Evolutionary conservation across 2,113 vertebrate species (phyloP).

Genomic region (Platysteira castanea): DNA sequence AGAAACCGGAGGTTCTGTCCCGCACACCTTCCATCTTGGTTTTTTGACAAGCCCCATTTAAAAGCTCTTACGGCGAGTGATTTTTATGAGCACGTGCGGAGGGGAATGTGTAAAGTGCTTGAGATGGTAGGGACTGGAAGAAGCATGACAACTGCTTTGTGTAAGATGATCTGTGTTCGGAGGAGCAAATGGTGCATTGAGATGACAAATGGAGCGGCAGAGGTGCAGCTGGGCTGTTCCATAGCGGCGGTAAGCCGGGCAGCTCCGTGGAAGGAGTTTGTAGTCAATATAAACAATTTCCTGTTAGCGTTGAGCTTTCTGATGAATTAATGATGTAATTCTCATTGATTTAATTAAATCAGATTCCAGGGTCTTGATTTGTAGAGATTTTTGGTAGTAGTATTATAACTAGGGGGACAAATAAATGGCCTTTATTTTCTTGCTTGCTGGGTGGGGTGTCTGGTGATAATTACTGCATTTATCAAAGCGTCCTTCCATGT

Average conservation of each 20-base stretch:
- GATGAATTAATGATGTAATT: neutral
- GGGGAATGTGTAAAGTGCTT: neutral
- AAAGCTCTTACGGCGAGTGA: neutral
- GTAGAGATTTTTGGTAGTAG: neutral
- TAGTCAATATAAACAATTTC: neutral
- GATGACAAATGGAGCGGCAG: slow-evolving; percentile 45
- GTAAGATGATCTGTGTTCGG: slow-evolving; percentile 21
- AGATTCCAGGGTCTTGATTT: neutral
- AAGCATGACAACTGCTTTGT: slow-evolving; percentile 15
- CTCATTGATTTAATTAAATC: neutral
- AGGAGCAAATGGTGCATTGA: slow-evolving; percentile 35
- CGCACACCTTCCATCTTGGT: neutral
- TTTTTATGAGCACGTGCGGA: neutral
- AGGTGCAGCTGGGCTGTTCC: neutral
- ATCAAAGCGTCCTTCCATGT: neutral
- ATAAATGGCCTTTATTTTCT: neutral
- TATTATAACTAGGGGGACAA: neutral
- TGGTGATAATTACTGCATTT: neutral
- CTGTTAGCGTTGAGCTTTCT: neutral
- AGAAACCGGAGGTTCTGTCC: neutral
- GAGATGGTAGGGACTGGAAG: neutral
- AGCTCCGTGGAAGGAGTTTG: neutral
- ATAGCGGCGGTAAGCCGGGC: rapidly evolving
- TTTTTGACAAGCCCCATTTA: neutral
- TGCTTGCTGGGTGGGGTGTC: neutral